phyloP scores from a whole-genome alignment of 2,888 invertebrate species.

The Tetragnatha montana region DNA sequence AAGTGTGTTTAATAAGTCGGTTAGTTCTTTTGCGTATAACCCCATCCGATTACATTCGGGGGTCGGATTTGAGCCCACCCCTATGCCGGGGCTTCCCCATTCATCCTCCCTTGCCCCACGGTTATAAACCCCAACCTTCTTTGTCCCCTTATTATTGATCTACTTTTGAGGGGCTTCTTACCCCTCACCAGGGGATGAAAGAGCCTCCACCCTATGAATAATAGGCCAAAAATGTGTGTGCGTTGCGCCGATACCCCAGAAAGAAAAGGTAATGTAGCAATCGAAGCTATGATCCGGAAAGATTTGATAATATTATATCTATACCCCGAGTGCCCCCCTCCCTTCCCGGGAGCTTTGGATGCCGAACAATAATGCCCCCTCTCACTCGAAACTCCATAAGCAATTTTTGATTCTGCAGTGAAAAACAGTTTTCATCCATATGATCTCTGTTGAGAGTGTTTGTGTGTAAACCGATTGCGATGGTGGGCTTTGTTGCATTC shows the following conservation, averaged over 20 bases:
- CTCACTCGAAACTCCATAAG: slow-evolving; percentile 42
- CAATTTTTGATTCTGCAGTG: slow-evolving; percentile 40
- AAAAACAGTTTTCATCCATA: slow-evolving; percentile 3
- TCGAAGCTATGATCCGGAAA: slow-evolving; percentile 67
- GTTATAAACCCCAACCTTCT: slow-evolving; percentile 58
- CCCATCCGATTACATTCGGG: slow-evolving; percentile 44
- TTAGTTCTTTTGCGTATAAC: slow-evolving; percentile 52
- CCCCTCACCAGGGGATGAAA: slow-evolving; percentile 9
- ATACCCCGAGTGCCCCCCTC: neutral
- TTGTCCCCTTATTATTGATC: slow-evolving; percentile 60
- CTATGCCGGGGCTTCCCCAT: slow-evolving; percentile 62
- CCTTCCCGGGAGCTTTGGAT: slow-evolving; percentile 7
- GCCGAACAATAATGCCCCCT: slow-evolving; percentile 11
- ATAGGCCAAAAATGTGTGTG: slow-evolving; percentile 69
- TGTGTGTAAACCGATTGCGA: slow-evolving; percentile 35
- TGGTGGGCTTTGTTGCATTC: neutral
- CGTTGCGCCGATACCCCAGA: slow-evolving; percentile 39
- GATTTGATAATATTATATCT: slow-evolving; percentile 69
- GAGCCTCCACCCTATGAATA: slow-evolving; percentile 54
- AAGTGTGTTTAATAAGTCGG: neutral
- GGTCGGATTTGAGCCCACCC: slow-evolving; percentile 19
- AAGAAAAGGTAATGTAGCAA: slow-evolving; percentile 53
- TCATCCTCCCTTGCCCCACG: slow-evolving; percentile 54
- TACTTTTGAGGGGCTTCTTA: slow-evolving; percentile 57
- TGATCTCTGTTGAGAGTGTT: slow-evolving; percentile 12